A percentile compares a stretch with the other conserved stretches of the same genome.
These are phyloP conservation scores for Elaphurus davidianus DNA, from an alignment of 2,113 vertebrate species.

Conservation along the genomic window DNA sequence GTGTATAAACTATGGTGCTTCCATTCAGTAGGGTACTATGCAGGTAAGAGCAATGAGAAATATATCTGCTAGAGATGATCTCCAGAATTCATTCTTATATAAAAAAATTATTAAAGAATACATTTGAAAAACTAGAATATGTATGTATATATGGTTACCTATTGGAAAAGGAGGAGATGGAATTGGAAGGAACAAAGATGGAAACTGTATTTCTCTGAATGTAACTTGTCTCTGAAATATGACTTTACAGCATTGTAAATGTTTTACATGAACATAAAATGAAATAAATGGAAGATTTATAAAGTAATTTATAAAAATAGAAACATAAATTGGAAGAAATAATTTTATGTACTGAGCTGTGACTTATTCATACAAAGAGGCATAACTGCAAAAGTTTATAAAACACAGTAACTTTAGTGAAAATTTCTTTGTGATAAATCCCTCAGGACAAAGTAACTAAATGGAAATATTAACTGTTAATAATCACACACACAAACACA, in stretches of 20 bases:
- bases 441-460: not conserved
- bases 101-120: not conserved
- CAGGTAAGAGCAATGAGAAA: not conserved
- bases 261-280: not conserved
- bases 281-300: not conserved
- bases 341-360: not conserved
- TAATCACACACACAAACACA: not conserved
- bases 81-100: not conserved
- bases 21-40: not conserved
- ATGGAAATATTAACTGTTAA: not conserved
- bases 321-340: not conserved
- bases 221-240: not conserved
- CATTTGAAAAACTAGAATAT: not conserved
- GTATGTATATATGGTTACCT: not conserved
- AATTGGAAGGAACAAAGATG: not conserved
- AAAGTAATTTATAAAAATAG: not conserved
- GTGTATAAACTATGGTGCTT: not conserved
- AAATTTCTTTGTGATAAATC: not conserved
- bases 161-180: not conserved
- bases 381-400: not conserved
- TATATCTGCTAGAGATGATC: not conserved
- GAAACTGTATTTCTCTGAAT: not conserved
- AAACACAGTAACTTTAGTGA: not conserved
- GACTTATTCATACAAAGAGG: not conserved
- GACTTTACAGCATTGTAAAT: not conserved